Conservation (phyloP, 2,888 invertebrate genomes). For the Eupithecia centaureata region DNA sequence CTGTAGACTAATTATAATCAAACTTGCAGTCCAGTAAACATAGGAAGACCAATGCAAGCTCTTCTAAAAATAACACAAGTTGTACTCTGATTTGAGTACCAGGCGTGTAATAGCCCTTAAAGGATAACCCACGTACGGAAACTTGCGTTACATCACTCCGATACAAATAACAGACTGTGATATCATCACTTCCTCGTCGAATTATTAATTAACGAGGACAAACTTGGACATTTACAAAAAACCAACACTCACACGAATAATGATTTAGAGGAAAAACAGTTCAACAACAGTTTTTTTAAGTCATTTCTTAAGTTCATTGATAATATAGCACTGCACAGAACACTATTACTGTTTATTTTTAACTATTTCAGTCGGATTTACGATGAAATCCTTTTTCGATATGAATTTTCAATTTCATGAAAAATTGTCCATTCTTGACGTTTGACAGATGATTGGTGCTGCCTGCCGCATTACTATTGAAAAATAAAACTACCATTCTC, state of each 20-base stretch:
- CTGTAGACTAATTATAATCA: conserved; percentile 27
- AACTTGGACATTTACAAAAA: conserved; percentile 38
- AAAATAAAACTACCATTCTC: background rate
- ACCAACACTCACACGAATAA: conserved; percentile 47
- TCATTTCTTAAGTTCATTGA: conserved; percentile 44
- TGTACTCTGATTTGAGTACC: conserved; percentile 29
- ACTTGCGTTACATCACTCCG: conserved; percentile 46
- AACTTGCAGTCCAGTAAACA: conserved; percentile 59
- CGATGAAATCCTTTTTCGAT: conserved; percentile 50
- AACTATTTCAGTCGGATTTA: conserved; percentile 48
- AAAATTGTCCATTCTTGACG: conserved; percentile 68
- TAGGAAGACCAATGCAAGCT: conserved; percentile 49
- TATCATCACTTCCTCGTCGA: conserved; percentile 71
- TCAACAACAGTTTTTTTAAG: conserved; percentile 23
- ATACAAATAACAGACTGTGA: conserved; percentile 68
- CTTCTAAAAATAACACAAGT: conserved; percentile 73
- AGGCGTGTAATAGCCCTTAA: conserved; percentile 12
- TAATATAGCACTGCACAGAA: conserved; percentile 35
- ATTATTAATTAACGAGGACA: conserved; percentile 57
- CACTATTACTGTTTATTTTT: conserved; percentile 46
- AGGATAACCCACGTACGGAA: conserved; percentile 31
- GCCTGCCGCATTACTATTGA: no score
- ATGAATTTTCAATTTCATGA: conserved; percentile 59
- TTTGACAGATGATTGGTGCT: conserved; percentile 45
- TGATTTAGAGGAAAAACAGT: conserved; percentile 43